Evolutionary conservation across 1,140 invertebrate genomes (phyloP), one percentile per base, ranked within the genome.

Genomic region (Diabrotica undecimpunctata): DNA sequence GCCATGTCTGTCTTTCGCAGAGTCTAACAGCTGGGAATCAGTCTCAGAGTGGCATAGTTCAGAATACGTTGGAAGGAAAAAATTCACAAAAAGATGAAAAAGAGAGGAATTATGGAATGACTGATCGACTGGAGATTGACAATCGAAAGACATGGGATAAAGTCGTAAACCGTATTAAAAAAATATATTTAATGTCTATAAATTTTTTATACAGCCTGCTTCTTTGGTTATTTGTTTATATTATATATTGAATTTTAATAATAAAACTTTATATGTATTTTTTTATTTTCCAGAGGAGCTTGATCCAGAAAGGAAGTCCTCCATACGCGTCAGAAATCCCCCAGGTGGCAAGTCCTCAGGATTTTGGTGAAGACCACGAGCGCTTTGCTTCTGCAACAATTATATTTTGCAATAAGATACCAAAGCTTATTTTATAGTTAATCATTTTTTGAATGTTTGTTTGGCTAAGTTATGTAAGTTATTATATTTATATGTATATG

Each of bases 321-420:
- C 85, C 54, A 86, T 87, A 6, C 82, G 85, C 61, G 86, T 88
- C 0, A 79, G 83, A 74, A 87, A 87, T 77, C 86, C 86, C 12
- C 86, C 86, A 8, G 86, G 86, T 69, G 86, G 86, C 6, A 87
- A 87, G 76, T 87, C 86, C 8, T 86, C 85, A 25, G 85, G 82
- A 5, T 84, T 88, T 67, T 88, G 86, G 86, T 88, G 86, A 82
- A 66, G 53, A 52, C 7, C 25, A 57, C 10, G n/a, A 54, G 7
- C 2, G 10, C 36, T 57, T n/a, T 12, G 55, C 55, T 54, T 12
- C 25, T 12, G 53, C 53, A 12, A n/a, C 53, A 13, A 13, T 12
- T 35, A 8, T 38, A 7, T 11, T 50, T 12, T 51, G 36, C 13
- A 46, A 11, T 41, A 11, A 14, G 39, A 51, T 60, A 60, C 58